Base-by-base conservation (phyloP, 2,113 vertebrate species). In the Dicentrarchus labrax region DNA sequence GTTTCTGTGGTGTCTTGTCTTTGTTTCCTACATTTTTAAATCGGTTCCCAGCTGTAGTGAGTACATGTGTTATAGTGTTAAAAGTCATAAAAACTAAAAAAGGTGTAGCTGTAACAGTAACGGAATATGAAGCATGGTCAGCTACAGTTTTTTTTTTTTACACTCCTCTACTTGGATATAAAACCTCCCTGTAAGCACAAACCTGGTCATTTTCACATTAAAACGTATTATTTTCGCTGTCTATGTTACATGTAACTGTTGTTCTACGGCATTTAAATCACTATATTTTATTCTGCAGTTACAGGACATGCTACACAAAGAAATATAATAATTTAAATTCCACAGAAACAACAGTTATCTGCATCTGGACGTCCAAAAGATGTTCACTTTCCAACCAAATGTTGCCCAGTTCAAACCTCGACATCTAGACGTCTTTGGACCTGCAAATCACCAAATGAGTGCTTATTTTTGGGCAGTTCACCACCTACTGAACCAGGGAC, bases 401-500 rank as follows among this genome's bases (percentile, higher is more conserved):
- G 17, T 1, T n/a, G 47, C 2, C 30, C 21, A 9, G 21, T 54
- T 57, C 30, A 3, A 51, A 41, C 16, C n/a, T 57, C n/a, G 5
- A 47, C 1, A 69, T 85, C 70, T 78, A 53, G 75, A 78, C 48
- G 0, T 41, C 39, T 65, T 7, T n/a, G 21, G 19, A 78, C 56
- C 70, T 76, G 19, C 22, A 8, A 76, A 65, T 83, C 70, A 68
- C 17, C 43, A 77, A 64, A 73, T 77, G 30, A 12, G 36, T 71
- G 67, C 38, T 72, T 36, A 72, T 54, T 39, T 70, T 2, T 13
- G 30, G 19, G 45, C 47, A 61, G 13, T 53, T 68, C 24, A 72
- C 60, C 53, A 10, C 61, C 68, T 45, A 64, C 53, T 15, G 36
- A 22, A 30, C 0, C 21, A 41, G n/a, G 0, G 16, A 53, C 45